A percentile compares a stretch with the other conserved stretches of the same genome.
Evolutionary conservation across 2,797 vertebrate species (phyloP).

Genomic region (Graptemys geographica): DNA sequence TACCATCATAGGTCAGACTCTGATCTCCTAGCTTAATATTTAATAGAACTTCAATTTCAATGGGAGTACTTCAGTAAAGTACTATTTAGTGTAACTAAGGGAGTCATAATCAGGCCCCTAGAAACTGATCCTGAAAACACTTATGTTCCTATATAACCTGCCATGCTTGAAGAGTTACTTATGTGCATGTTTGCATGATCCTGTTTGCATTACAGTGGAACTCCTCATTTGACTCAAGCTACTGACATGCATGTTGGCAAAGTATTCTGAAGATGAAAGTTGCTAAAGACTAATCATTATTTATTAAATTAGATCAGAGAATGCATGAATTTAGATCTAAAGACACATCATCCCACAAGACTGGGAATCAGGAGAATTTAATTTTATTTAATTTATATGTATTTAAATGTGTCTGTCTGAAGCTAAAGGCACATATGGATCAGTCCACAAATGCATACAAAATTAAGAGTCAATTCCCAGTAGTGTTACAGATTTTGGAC

Average conservation of each 20-base stretch:
- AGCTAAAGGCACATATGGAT: not conserved
- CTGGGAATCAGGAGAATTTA: not conserved
- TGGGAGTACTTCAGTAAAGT: not conserved
- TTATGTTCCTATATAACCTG: not conserved
- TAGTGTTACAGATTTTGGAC: not conserved
- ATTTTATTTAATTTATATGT: not conserved
- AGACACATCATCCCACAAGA: not conserved
- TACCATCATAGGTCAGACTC: not conserved
- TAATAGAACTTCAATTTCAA: not conserved
- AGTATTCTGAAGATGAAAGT: not conserved
- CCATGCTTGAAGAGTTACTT: not conserved
- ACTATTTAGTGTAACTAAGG: not conserved
- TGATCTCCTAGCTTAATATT: not conserved
- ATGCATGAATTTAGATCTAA: not conserved
- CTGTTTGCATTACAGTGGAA: not conserved
- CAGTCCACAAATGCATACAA: not conserved
- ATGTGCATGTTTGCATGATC: not conserved
- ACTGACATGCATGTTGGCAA: not conserved
- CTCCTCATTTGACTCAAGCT: not conserved
- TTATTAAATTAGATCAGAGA: not conserved
- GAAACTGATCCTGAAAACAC: not conserved
- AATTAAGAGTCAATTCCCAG: not conserved
- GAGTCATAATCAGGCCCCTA: not conserved
- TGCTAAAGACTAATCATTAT: not conserved
- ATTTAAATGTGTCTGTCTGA: fast-evolving